A percentile compares a stretch with the other conserved stretches of the same genome.
Conservation (phyloP, 2,888 invertebrate genomes). For the Heliconius cydno region DNA sequence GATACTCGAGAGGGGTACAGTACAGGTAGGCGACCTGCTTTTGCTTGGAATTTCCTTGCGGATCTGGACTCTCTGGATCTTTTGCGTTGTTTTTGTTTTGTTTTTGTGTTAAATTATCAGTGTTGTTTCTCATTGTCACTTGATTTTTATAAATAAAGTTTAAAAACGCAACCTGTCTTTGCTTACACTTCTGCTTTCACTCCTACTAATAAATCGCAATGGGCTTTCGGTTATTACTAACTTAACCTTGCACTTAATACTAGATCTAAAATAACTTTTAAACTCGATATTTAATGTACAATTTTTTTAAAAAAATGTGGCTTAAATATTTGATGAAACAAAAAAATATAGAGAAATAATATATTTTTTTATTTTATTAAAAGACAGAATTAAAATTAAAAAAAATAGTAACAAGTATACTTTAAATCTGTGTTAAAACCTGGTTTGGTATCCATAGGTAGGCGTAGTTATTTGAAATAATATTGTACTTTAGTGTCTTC, state of each 20-base stretch:
- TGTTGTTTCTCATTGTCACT: conserved; percentile 70
- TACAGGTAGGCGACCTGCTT: conserved; percentile 70
- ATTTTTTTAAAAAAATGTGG: too few species aligned
- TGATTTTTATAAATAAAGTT: conserved; percentile 70
- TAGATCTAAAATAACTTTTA: background rate
- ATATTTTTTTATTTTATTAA: too few species aligned
- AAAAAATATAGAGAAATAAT: too few species aligned
- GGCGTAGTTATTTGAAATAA: too few species aligned
- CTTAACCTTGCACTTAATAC: background rate
- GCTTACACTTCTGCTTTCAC: conserved; percentile 63
- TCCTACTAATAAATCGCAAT: conserved; percentile 52
- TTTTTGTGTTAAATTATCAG: conserved; percentile 68
- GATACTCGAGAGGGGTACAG: conserved; percentile 76
- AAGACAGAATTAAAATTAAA: too few species aligned
- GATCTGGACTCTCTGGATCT: conserved; percentile 47
- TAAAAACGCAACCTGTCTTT: conserved; percentile 65
- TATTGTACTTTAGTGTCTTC: too few species aligned
- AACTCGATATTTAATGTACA: background rate
- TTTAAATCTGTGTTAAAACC: too few species aligned
- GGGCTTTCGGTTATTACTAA: conserved; percentile 19
- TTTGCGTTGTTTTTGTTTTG: conserved; percentile 60
- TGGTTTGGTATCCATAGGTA: too few species aligned
- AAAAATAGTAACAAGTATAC: too few species aligned
- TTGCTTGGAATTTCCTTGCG: conserved; percentile 47
- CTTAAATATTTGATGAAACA: too few species aligned